Base-by-base conservation (phyloP, 2,888 invertebrate species). In the Salticus scenicus region DNA sequence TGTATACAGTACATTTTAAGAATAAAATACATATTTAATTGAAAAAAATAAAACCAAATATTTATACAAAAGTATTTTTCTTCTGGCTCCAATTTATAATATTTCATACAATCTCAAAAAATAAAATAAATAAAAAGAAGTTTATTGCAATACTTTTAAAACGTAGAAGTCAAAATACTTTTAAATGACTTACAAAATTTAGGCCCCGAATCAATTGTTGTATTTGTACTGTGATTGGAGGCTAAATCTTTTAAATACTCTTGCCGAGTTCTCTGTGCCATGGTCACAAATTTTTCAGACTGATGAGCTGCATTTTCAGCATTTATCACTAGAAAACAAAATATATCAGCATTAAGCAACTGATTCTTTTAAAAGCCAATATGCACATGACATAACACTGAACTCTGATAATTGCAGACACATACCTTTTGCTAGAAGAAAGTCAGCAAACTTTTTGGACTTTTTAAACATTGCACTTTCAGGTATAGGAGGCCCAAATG, bases 301-400 rank as follows among this genome's bases (percentile, higher is more conserved):
- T 96, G 94, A 91, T 98, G 97, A 14, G 98, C 98, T 14, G 98
- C 98, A 92, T 98, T 98, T 91, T 98, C 98, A 30, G 97, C 98
- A 91, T 98, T 98, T 88, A 98, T 97, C 57, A 97, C 95, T 93
- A 80, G 7, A 31, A 69, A 47, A 63, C 69, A 57, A 1, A 37
- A 51, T n/a, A n/a, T n/a, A n/a, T n/a, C n/a, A n/a, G n/a, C n/a
- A n/a, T n/a, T 10, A 37, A 0, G 8, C n/a, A n/a, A n/a, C n/a
- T n/a, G n/a, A n/a, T n/a, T n/a, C n/a, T n/a, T n/a, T n/a, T n/a
- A n/a, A n/a, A n/a, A n/a, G n/a, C n/a, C n/a, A n/a, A 47, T 17
- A n/a, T 47, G 14, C 47, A 1, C 47, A 17, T 14, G 1, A 4
- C 5, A 47, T 47, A 1, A 47, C 1, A 47, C 47, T 1, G 47